Evolutionary conservation across 1,140 invertebrate genomes (phyloP).

Genomic region (Panonychus citri): DNA sequence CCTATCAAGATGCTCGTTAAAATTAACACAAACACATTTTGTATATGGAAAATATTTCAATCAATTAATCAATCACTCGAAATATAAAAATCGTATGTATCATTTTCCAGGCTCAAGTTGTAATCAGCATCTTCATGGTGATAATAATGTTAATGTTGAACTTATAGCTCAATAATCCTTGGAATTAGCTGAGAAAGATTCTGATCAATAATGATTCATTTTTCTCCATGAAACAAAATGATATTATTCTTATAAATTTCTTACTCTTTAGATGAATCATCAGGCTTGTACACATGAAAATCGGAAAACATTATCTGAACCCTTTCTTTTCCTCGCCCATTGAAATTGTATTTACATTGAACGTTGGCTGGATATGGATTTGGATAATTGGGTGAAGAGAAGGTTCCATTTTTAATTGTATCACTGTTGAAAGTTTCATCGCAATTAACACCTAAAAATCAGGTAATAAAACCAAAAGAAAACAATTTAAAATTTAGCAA

Average conservation of each 20-base stretch:
- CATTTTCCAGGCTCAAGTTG: too few species aligned
- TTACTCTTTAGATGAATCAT: slow-evolving; percentile 36
- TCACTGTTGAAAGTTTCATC: slow-evolving; percentile 51
- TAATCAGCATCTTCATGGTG: too few species aligned
- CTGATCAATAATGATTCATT: too few species aligned
- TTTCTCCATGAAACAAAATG: not conserved
- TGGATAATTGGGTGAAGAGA: slow-evolving; percentile 50
- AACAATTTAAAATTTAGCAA: not conserved
- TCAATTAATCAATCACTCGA: too few species aligned
- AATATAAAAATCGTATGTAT: too few species aligned
- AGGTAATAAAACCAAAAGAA: too few species aligned
- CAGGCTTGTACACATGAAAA: slow-evolving; percentile 35
- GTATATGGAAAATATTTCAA: too few species aligned
- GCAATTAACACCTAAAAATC: slow-evolving; percentile 25
- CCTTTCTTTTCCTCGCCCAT: slow-evolving; percentile 50
- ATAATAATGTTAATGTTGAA: too few species aligned
- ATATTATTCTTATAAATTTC: slow-evolving; percentile 16
- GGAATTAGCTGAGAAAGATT: not conserved
- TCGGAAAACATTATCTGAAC: slow-evolving; percentile 44
- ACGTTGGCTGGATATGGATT: slow-evolving; percentile 43
- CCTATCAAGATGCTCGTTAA: too few species aligned
- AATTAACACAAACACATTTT: too few species aligned
- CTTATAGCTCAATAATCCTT: too few species aligned
- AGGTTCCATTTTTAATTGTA: slow-evolving; percentile 46
- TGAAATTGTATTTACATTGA: slow-evolving; percentile 58